phyloP scores from a whole-genome alignment of 2,113 vertebrate species.

The Notothenia coriiceps region DNA sequence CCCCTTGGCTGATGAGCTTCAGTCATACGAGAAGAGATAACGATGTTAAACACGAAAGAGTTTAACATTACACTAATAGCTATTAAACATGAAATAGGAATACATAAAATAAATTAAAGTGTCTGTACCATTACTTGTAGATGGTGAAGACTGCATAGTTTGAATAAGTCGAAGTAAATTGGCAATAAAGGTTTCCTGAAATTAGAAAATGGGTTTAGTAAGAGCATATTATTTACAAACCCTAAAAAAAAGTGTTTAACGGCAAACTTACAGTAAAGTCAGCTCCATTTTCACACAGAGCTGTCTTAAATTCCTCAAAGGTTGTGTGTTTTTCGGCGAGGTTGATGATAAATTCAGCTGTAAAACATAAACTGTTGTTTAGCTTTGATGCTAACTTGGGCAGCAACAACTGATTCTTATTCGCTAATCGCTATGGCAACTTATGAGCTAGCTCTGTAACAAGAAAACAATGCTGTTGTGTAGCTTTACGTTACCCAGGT shows the following conservation, averaged over 20 bases:
- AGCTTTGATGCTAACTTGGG: neutral
- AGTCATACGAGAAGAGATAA: neutral
- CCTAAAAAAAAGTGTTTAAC: neutral
- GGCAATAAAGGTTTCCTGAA: constrained; percentile 90
- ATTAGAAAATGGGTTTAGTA: neutral
- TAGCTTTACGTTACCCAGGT: constrained; percentile 34
- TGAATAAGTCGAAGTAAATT: constrained; percentile 92
- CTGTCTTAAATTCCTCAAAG: constrained; percentile 88
- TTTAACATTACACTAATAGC: neutral
- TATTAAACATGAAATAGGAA: neutral
- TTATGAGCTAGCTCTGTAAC: neutral
- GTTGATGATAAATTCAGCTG: constrained; percentile 93
- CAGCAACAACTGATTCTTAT: neutral
- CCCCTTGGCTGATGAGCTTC: constrained; percentile 77
- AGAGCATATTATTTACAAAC: neutral
- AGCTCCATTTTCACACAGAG: constrained; percentile 89
- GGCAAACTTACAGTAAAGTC: constrained; percentile 88
- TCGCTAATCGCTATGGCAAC: too few relatives aligned
- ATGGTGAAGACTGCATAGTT: constrained; percentile 88
- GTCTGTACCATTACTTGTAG: constrained; percentile 85
- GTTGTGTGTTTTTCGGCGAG: constrained; percentile 90
- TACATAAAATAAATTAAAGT: neutral
- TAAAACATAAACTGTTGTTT: neutral
- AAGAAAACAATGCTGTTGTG: neutral
- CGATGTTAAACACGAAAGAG: too few relatives aligned